Percentiles rank a stretch among this genome's conserved stretches.
phyloP scores from a whole-genome alignment of 2,888 invertebrate species.

The Stenodema calcarata region DNA sequence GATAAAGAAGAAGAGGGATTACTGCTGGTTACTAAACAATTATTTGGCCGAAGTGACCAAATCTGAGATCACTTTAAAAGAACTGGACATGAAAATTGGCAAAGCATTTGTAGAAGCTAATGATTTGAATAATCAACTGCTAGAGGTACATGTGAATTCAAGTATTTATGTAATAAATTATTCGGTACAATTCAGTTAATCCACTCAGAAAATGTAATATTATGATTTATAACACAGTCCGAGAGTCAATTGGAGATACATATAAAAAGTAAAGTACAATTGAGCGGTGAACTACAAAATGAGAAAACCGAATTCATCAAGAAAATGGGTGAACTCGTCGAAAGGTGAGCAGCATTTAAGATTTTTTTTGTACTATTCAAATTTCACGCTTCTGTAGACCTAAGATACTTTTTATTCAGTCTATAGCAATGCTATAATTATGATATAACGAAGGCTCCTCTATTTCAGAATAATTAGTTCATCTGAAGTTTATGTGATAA shows the following conservation, averaged over 20 bases:
- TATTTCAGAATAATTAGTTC: too few species aligned
- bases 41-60: not conserved
- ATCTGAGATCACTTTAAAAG: not conserved
- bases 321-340: not conserved
- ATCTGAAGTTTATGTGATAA: too few species aligned
- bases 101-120: not conserved
- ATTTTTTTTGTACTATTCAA: too few species aligned
- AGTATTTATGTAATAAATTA: too few species aligned
- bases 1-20: not conserved
- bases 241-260: not conserved
- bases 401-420: too few species aligned
- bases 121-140: not conserved
- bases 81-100: not conserved
- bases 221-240: not conserved
- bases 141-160: not conserved
- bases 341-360: not conserved
- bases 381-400: too few species aligned
- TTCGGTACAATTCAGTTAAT: too few species aligned
- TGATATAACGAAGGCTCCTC: too few species aligned
- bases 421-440: too few species aligned
- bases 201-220: too few species aligned
- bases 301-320: not conserved
- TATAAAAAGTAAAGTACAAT: not conserved
- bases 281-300: not conserved
- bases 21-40: not conserved